Evolutionary conservation across 2,888 invertebrate genomes (phyloP).

Genomic region (Notodonta dromedarius): DNA sequence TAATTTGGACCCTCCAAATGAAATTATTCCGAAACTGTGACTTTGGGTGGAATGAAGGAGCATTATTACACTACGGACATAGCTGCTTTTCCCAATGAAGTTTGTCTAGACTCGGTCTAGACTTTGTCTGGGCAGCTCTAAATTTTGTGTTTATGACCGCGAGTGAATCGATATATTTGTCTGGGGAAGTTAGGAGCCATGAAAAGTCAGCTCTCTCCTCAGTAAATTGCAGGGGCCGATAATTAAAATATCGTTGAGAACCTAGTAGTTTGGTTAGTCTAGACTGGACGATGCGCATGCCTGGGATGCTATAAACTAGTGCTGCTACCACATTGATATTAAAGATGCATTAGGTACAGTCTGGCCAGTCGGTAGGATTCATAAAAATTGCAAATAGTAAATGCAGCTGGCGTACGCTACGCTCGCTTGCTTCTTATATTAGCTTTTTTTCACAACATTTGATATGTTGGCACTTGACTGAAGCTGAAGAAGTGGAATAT

Average conservation of each 20-base stretch:
- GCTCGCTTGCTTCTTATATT: background rate
- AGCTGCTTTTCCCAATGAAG: constrained; percentile 51
- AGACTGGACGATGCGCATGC: constrained; percentile 8
- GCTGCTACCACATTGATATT: constrained; percentile 27
- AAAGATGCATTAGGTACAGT: constrained; percentile 42
- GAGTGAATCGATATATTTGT: constrained; percentile 42
- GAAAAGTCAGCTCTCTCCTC: constrained; percentile 8
- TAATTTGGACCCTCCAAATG: constrained; percentile 12
- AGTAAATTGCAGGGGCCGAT: background rate
- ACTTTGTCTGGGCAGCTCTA: constrained; percentile 47
- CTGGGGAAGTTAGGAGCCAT: constrained; percentile 23
- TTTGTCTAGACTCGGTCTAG: constrained; percentile 78
- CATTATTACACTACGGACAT: constrained; percentile 15
- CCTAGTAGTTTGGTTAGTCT: constrained; percentile 11
- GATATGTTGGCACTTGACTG: too few relatives aligned
- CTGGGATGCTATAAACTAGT: constrained; percentile 14
- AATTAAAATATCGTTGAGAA: background rate
- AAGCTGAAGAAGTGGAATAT: too few relatives aligned
- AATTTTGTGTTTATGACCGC: constrained; percentile 38
- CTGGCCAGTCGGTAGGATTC: constrained; percentile 21
- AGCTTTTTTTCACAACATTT: too few relatives aligned
- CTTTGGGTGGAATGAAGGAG: constrained; percentile 24
- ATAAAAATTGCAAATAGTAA: constrained; percentile 28
- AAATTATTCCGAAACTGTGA: constrained; percentile 29
- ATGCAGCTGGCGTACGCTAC: constrained; percentile 12